phyloP scores from a whole-genome alignment of 92 coral and sea anemone genomes.

The Zoanthus sansibaricus region DNA sequence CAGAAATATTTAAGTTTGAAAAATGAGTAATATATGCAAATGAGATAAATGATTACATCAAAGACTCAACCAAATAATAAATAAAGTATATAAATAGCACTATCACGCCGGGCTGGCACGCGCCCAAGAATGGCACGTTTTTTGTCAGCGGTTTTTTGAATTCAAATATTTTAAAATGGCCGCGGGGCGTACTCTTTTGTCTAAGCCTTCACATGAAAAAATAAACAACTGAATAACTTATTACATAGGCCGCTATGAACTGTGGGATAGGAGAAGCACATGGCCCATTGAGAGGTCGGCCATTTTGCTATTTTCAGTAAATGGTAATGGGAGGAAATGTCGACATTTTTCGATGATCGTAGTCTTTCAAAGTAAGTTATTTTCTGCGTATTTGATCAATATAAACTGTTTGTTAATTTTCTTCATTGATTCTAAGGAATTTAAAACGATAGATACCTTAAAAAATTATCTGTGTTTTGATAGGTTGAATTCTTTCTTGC shows the following conservation, averaged over 20 bases:
- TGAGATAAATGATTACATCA: too few species aligned
- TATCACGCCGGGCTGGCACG: constrained; percentile 41
- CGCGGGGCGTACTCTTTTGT: constrained; percentile 38
- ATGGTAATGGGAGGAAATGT: not conserved
- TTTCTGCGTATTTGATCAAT: constrained; percentile 12
- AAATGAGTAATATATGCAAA: too few species aligned
- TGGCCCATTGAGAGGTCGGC: constrained; percentile 41
- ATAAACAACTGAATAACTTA: constrained; percentile 22
- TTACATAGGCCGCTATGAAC: constrained; percentile 42
- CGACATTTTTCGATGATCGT: constrained; percentile 2
- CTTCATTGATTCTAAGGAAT: constrained; percentile 36
- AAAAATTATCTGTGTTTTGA: constrained; percentile 46
- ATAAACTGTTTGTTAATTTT: constrained; percentile 22
- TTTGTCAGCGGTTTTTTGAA: constrained; percentile 43
- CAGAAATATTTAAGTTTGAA: too few species aligned
- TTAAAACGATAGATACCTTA: constrained; percentile 52
- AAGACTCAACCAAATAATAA: too few species aligned
- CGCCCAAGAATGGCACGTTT: constrained; percentile 50
- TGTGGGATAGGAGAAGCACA: constrained; percentile 52
- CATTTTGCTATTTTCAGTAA: constrained; percentile 19
- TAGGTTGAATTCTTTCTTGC: constrained; percentile 26
- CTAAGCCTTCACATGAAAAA: constrained; percentile 9
- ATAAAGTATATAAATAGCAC: too few species aligned
- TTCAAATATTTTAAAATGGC: constrained; percentile 46
- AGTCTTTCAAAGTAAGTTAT: not conserved